Conservation (phyloP, 2,113 vertebrate species). For the Beaufortia kweichowensis region DNA sequence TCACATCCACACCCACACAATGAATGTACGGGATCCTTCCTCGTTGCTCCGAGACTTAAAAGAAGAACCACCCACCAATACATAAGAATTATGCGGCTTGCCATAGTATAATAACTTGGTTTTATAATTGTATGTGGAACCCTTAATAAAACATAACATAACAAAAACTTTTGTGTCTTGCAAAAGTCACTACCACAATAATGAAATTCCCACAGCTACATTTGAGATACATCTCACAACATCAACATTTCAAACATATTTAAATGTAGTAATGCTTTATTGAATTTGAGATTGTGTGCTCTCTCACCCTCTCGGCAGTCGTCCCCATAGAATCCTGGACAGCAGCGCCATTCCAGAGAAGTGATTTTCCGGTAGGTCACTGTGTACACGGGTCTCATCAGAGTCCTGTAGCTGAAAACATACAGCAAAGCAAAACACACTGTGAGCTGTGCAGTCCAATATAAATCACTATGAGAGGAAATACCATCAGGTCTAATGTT, state of each 20-base stretch:
- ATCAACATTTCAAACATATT: neutral
- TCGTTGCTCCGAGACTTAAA: slow-evolving; percentile 7
- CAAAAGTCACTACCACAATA: too few species aligned
- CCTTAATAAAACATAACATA: neutral
- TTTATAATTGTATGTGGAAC: neutral
- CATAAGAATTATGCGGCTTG: neutral
- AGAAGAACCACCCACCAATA: neutral
- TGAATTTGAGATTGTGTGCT: neutral
- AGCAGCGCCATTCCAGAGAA: slow-evolving; percentile 85
- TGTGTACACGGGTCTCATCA: slow-evolving; percentile 88
- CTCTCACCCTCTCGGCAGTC: slow-evolving; percentile 84
- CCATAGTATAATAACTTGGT: neutral
- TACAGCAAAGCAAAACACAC: slow-evolving; percentile 12
- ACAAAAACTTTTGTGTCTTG: neutral
- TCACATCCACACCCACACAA: slow-evolving; percentile 26
- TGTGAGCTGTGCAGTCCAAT: slow-evolving; percentile 6
- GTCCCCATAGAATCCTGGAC: slow-evolving; percentile 83
- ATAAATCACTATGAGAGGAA: slow-evolving; percentile 3
- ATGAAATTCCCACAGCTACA: neutral
- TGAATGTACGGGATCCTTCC: slow-evolving; percentile 9
- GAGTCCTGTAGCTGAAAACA: slow-evolving; percentile 90
- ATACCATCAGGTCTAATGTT: neutral
- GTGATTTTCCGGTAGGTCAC: slow-evolving; percentile 84
- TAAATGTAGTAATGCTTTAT: neutral
- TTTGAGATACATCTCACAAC: neutral